A percentile compares a stretch with the other conserved stretches of the same genome.
phyloP scores from a whole-genome alignment of 2,888 invertebrate genomes.

The Tribolium freemani region DNA sequence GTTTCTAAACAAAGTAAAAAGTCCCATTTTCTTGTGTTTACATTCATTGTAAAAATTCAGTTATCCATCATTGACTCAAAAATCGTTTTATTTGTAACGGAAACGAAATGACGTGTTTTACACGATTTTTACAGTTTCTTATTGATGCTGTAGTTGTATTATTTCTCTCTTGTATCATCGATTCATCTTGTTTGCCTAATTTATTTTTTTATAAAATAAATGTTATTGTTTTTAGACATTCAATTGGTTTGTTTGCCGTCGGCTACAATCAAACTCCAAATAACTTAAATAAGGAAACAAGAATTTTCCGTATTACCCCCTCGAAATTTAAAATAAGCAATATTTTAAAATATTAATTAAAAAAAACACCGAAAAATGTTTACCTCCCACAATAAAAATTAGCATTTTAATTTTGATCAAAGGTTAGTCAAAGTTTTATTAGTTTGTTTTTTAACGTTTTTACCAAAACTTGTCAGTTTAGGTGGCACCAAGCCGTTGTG shows the following conservation, averaged over 20 bases:
- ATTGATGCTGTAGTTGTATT: background rate
- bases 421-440: slow-evolving; percentile 6
- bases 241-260: background rate
- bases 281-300: background rate
- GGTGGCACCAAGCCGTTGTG: background rate
- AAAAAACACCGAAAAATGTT: background rate
- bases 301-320: background rate
- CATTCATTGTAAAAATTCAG: background rate
- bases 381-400: slow-evolving; percentile 9
- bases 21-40: background rate
- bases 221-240: background rate
- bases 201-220: too few relatives aligned
- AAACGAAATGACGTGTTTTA: background rate
- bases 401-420: slow-evolving; percentile 7
- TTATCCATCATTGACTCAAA: background rate
- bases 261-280: background rate
- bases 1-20: background rate
- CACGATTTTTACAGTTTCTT: background rate
- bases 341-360: too few relatives aligned
- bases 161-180: too few relatives aligned
- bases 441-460: background rate
- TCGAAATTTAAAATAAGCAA: too few relatives aligned
- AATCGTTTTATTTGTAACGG: background rate
- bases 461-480: background rate
- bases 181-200: too few relatives aligned